Base-by-base conservation (phyloP, 2,797 vertebrate genomes). In the Macroramphosus scolopax region DNA sequence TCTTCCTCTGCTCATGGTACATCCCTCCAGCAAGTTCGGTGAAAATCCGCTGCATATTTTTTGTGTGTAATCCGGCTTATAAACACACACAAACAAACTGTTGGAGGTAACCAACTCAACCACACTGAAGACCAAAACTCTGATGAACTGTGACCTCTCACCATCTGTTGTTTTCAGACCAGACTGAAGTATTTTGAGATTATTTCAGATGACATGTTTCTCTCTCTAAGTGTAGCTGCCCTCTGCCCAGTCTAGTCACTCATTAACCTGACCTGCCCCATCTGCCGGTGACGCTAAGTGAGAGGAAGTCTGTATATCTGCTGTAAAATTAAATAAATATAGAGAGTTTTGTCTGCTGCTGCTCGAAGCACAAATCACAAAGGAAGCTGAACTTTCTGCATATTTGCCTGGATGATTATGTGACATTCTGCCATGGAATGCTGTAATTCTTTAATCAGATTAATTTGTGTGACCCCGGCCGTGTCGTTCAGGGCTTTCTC, bases 391-490 rank as follows among this genome's bases (percentile, higher is more conserved):
- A 22, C 20, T 22, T 3, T 6, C 69, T 51, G 29, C 57, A 72
- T 75, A 66, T 72, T 56, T 49, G 15, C 64, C 75, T 1, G 45
- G 55, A 75, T 70, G 66, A 80, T 67, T 75, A 48, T 59, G 55
- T 63, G 68, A 53, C 80, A 71, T 53, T 72, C 55, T 22, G 59
- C 60, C 36, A 9, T 32, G 87, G 88, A 91, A 89, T 90, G 88
- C 45, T 65, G 18, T 86, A 90, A 89, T 81, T 83, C 83, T 81
- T 73, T 91, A 91, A 92, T 89, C 87, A 59, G 89, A 88, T 91
- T 89, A 87, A 71, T 84, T 42, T 57, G 63, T 30, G 54, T 72
- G 82, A 63, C 69, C 69, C 71, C 71, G 12, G 37, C 43, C 9
- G 56, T 66, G 48, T 79, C 74, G 58, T 20, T 66, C 48, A 2